Conservation (phyloP, 1,140 invertebrate species). For the Oncopeltus fasciatus region DNA sequence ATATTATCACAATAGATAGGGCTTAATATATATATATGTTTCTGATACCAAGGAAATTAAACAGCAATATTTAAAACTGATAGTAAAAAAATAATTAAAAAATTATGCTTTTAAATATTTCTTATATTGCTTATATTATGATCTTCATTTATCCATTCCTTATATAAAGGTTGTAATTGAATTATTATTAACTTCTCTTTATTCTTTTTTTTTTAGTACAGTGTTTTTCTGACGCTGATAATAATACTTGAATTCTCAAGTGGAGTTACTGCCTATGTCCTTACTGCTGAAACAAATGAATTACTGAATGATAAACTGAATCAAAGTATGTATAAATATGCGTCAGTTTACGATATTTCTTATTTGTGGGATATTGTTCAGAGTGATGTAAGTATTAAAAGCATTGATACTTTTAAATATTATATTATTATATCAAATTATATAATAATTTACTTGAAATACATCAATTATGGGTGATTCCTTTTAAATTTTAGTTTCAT, state of each 20-base stretch:
- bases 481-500: conserved; percentile 39
- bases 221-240: conserved; percentile 60
- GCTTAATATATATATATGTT: too few relatives aligned
- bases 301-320: conserved; percentile 50
- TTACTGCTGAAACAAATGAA: conserved; percentile 47
- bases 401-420: too few relatives aligned
- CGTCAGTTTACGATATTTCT: conserved; percentile 32
- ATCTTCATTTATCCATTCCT: neutral
- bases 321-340: conserved; percentile 50
- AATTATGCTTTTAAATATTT: neutral
- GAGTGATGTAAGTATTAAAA: conserved; percentile 47
- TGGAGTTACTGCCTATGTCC: conserved; percentile 69
- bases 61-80: too few relatives aligned
- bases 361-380: conserved; percentile 53
- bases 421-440: too few relatives aligned
- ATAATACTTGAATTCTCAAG: conserved; percentile 69
- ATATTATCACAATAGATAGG: too few relatives aligned
- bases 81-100: too few relatives aligned
- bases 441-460: neutral
- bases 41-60: too few relatives aligned
- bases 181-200: neutral
- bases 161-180: neutral
- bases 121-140: neutral
- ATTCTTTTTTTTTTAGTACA: conserved; percentile 45
- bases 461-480: neutral